These are phyloP conservation scores for Teleiodes luculella DNA, from an alignment of 2,888 invertebrate genomes.

Conservation along the genomic window DNA sequence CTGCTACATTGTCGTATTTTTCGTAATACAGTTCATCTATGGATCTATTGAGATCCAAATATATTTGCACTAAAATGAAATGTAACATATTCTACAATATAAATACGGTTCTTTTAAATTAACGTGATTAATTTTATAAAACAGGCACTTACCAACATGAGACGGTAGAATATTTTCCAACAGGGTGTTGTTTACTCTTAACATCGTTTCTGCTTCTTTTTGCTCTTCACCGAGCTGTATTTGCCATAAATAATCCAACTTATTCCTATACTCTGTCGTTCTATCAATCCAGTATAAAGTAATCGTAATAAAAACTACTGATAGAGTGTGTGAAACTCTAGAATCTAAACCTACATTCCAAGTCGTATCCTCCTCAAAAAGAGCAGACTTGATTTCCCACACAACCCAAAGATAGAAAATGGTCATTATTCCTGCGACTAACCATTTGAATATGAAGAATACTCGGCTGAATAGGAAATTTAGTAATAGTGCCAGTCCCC, in stretches of 20 bases:
- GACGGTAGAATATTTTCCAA: constrained; percentile 95
- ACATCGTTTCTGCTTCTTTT: constrained; percentile 90
- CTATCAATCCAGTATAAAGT: constrained; percentile 92
- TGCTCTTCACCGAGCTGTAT: constrained; percentile 87
- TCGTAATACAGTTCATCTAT: constrained; percentile 91
- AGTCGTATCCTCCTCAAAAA: constrained; percentile 80
- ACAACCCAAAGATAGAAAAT: constrained; percentile 83
- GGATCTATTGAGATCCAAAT: constrained; percentile 84
- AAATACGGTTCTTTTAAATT: too few relatives aligned
- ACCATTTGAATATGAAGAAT: constrained; percentile 88
- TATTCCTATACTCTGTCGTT: constrained; percentile 92
- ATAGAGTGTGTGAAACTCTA: constrained; percentile 84
- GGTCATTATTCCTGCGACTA: constrained; percentile 82
- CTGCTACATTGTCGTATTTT: constrained; percentile 92
- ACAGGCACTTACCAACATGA: constrained; percentile 86
- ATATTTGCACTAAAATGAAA: constrained; percentile 83
- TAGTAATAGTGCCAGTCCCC: constrained; percentile 81
- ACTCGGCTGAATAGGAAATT: constrained; percentile 91
- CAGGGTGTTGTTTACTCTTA: constrained; percentile 91
- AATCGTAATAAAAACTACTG: constrained; percentile 84
- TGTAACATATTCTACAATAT: neutral
- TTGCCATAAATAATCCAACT: constrained; percentile 88
- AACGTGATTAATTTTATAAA: neutral
- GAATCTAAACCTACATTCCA: constrained; percentile 85
- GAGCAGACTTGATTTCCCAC: constrained; percentile 78